phyloP scores from a whole-genome alignment of 2,888 invertebrate species.

The Lacanobia oleracea region DNA sequence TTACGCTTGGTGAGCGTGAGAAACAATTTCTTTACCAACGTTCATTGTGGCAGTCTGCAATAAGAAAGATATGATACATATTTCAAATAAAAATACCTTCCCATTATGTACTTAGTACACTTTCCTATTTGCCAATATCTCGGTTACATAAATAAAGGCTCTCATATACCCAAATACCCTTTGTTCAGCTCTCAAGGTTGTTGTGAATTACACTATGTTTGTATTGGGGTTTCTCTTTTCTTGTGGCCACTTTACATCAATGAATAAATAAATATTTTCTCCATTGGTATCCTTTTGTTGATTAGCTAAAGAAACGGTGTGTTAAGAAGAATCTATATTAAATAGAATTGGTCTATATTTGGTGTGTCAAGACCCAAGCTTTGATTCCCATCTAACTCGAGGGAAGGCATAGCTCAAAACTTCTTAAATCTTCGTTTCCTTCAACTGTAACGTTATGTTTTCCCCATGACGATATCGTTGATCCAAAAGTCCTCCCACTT shows the following conservation, averaged over 20 bases:
- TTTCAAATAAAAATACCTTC: slow-evolving; percentile 23
- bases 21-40: slow-evolving; percentile 24
- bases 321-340: slow-evolving; percentile 29
- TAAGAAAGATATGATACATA: slow-evolving; percentile 7
- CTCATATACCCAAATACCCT: slow-evolving; percentile 35
- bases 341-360: slow-evolving; percentile 34
- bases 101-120: slow-evolving; percentile 24
- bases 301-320: slow-evolving; percentile 52
- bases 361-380: background rate
- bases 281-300: slow-evolving; percentile 63
- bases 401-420: background rate
- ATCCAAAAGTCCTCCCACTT: slow-evolving; percentile 61
- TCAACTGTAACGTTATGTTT: slow-evolving; percentile 34
- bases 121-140: slow-evolving; percentile 39
- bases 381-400: background rate
- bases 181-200: slow-evolving; percentile 48
- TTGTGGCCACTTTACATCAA: slow-evolving; percentile 62
- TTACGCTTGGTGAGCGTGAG: slow-evolving; percentile 24
- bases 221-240: slow-evolving; percentile 56
- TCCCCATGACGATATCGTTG: slow-evolving; percentile 54
- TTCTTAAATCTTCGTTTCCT: background rate
- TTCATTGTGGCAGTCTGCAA: background rate
- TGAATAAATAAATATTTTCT: slow-evolving; percentile 70
- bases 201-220: slow-evolving; percentile 51
- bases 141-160: slow-evolving; percentile 34